Evolutionary conservation across 1,140 invertebrate genomes (phyloP).

Genomic region (Pararge aegeria): DNA sequence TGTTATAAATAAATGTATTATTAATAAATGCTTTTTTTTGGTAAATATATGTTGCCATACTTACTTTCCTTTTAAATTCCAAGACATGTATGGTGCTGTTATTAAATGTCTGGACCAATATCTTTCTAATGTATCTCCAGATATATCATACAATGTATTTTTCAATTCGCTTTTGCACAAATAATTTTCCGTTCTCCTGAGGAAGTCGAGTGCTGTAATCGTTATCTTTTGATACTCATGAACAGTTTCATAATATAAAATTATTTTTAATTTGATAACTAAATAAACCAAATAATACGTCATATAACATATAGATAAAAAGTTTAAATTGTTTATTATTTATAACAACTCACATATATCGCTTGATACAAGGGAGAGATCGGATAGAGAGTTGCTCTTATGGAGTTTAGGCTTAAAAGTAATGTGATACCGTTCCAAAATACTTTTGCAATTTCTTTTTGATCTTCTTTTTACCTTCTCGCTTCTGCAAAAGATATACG

Average conservation of each 20-base stretch:
- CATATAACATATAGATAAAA: too few species aligned
- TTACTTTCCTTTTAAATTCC: constrained; percentile 62
- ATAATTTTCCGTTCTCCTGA: constrained; percentile 39
- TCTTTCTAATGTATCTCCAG: constrained; percentile 46
- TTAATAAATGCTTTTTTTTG: neutral
- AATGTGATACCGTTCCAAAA: constrained; percentile 58
- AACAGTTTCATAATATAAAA: neutral
- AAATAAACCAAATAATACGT: too few species aligned
- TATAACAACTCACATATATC: constrained; percentile 66
- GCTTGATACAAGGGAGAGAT: constrained; percentile 48
- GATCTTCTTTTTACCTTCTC: constrained; percentile 28
- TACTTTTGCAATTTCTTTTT: constrained; percentile 33
- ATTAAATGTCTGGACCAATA: constrained; percentile 35
- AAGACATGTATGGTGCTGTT: constrained; percentile 55
- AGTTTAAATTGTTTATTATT: too few species aligned
- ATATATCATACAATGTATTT: constrained; percentile 36
- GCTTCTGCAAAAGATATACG: neutral
- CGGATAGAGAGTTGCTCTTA: constrained; percentile 56
- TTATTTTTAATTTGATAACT: too few species aligned
- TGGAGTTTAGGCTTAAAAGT: constrained; percentile 58
- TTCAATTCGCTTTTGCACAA: constrained; percentile 24
- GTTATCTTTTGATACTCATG: constrained; percentile 6
- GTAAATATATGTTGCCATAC: constrained; percentile 20
- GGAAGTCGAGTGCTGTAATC: constrained; percentile 49
- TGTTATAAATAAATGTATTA: too few species aligned